These are phyloP conservation scores for Tychaedon coryphoeus DNA, from an alignment of 2,113 vertebrate species.

Conservation along the genomic window DNA sequence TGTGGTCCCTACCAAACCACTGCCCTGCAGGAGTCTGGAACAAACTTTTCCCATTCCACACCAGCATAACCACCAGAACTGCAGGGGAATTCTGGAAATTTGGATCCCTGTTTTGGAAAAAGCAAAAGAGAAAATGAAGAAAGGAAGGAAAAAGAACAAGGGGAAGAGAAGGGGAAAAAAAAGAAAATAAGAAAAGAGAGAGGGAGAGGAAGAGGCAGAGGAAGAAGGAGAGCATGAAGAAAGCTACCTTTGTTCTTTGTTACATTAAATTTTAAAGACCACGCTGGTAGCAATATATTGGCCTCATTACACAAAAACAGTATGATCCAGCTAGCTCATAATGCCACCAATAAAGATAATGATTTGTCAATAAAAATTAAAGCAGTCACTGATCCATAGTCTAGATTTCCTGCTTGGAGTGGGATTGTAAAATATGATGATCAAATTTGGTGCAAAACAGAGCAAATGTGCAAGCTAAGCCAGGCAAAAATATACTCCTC, in stretches of 20 bases:
- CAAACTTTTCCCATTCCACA: background rate
- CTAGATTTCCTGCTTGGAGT: constrained; percentile 7
- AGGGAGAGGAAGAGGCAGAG: too few species aligned
- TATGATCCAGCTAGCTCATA: constrained; percentile 21
- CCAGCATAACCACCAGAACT: background rate
- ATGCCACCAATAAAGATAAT: constrained; percentile 25
- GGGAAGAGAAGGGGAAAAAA: too few species aligned
- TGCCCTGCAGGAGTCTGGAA: background rate
- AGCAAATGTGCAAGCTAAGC: background rate
- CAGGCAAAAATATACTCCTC: background rate
- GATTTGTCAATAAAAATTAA: constrained; percentile 43
- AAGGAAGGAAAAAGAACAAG: background rate
- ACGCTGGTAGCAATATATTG: background rate
- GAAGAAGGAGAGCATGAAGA: background rate
- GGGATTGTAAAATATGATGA: background rate
- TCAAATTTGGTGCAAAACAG: background rate
- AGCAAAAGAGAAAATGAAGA: background rate
- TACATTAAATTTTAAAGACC: background rate
- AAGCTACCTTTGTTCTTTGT: background rate
- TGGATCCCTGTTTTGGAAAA: background rate
- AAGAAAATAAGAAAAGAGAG: too few species aligned
- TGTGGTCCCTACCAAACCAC: background rate
- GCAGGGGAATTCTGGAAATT: background rate
- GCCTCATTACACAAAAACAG: background rate
- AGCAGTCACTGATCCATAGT: constrained; percentile 19